Evolutionary conservation across 1,140 invertebrate genomes (phyloP).

Genomic region (Homalodisca vitripennis): DNA sequence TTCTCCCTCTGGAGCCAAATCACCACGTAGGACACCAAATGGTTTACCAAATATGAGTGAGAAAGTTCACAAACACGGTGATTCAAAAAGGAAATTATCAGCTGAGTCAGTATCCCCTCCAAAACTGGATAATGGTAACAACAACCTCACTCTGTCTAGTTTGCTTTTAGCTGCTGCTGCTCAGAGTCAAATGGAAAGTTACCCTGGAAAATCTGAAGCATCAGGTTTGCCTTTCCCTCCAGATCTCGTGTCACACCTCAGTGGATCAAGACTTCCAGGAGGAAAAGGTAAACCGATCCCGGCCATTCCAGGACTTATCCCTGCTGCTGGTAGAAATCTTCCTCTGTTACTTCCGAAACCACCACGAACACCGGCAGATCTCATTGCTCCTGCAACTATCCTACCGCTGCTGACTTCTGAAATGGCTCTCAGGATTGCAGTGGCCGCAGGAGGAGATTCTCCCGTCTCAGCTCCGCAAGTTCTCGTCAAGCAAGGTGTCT

Average conservation of each 20-base stretch:
- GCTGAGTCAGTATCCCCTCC: slow-evolving; percentile 18
- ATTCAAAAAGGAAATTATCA: slow-evolving; percentile 33
- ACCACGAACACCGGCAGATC: slow-evolving; percentile 32
- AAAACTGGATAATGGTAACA: slow-evolving; percentile 32
- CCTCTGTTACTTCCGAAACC: slow-evolving; percentile 40
- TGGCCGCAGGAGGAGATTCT: slow-evolving; percentile 48
- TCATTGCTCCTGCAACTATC: slow-evolving; percentile 35
- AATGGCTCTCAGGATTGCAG: slow-evolving; percentile 46
- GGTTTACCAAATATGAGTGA: slow-evolving; percentile 32
- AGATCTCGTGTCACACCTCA: slow-evolving; percentile 39
- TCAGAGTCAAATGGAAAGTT: slow-evolving; percentile 35
- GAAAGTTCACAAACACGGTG: slow-evolving; percentile 21
- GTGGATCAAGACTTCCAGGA: slow-evolving; percentile 26
- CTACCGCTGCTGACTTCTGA: slow-evolving; percentile 42
- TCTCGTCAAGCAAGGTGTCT: slow-evolving; percentile 79
- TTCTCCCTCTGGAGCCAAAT: slow-evolving; percentile 35
- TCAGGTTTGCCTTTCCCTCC: slow-evolving; percentile 38
- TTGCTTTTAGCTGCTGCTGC: slow-evolving; percentile 43
- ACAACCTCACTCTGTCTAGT: slow-evolving; percentile 38
- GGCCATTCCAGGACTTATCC: slow-evolving; percentile 30
- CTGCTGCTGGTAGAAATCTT: slow-evolving; percentile 29
- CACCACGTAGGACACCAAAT: slow-evolving; percentile 52
- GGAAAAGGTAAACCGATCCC: slow-evolving; percentile 32
- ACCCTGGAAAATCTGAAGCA: slow-evolving; percentile 35
- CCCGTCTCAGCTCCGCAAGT: slow-evolving; percentile 58